A percentile compares a stretch with the other conserved stretches of the same genome.
Evolutionary conservation across 2,797 vertebrate species (phyloP).

Genomic region (Aeoliscus strigatus): DNA sequence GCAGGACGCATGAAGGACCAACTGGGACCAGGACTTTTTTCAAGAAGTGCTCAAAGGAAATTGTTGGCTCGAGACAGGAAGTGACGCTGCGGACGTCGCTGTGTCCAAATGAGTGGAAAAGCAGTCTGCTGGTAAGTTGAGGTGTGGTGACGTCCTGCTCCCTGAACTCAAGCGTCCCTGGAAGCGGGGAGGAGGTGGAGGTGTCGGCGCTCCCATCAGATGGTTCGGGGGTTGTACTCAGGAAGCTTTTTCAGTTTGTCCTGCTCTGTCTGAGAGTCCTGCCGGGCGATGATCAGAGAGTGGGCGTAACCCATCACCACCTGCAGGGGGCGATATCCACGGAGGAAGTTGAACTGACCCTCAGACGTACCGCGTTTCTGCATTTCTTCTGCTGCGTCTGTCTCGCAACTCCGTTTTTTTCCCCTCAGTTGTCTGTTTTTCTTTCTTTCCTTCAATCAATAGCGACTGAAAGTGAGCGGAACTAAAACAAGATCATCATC

Average conservation of each 20-base stretch:
- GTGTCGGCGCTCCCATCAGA: slow-evolving; percentile 71
- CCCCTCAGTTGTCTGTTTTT: too few species aligned
- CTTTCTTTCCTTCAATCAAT: too few species aligned
- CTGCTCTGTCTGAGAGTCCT: slow-evolving; percentile 82
- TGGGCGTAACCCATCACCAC: slow-evolving; percentile 93
- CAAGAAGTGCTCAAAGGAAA: slow-evolving; percentile 57
- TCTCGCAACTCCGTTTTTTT: too few species aligned
- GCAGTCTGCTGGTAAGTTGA: slow-evolving; percentile 39
- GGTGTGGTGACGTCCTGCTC: slow-evolving; percentile 35
- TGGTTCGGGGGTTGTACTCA: slow-evolving; percentile 92
- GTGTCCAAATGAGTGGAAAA: slow-evolving; percentile 41
- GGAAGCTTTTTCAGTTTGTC: slow-evolving; percentile 91
- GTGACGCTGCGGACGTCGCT: too few species aligned
- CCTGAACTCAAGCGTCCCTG: slow-evolving; percentile 32
- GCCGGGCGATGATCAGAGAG: slow-evolving; percentile 86
- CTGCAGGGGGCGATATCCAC: too few species aligned
- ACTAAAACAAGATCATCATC: too few species aligned
- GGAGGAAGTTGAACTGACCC: too few species aligned
- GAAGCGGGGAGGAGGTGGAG: slow-evolving; percentile 29
- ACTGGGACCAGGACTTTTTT: slow-evolving; percentile 48
- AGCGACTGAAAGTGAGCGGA: too few species aligned
- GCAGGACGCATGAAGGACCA: slow-evolving; percentile 38
- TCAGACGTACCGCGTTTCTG: too few species aligned
- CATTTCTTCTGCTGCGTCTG: too few species aligned
- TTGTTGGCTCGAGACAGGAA: too few species aligned